A percentile compares a stretch with the other conserved stretches of the same genome.
phyloP scores from a whole-genome alignment of 2,797 vertebrate species.

The Picus viridis region DNA sequence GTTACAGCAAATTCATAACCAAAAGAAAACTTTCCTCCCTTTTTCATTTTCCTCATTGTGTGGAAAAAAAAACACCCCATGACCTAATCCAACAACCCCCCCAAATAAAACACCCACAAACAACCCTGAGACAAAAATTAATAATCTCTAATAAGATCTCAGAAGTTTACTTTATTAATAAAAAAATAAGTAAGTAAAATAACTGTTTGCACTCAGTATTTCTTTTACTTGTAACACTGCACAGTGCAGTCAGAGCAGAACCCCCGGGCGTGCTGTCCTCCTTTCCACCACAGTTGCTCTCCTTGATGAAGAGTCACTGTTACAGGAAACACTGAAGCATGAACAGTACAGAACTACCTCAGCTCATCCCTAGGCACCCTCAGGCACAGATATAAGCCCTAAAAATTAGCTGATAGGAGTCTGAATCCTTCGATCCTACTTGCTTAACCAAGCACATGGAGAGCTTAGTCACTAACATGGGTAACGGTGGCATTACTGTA shows the following conservation, averaged over 20 bases:
- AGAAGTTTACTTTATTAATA: neutral
- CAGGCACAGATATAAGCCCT: neutral
- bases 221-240: neutral
- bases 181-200: neutral
- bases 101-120: neutral
- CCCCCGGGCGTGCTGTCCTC: neutral
- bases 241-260: neutral
- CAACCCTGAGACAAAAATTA: neutral
- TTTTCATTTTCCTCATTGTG: neutral
- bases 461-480: fast-evolving
- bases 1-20: neutral
- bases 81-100: neutral
- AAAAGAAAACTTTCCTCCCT: neutral
- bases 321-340: neutral
- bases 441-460: neutral
- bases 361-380: neutral
- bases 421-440: neutral
- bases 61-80: neutral
- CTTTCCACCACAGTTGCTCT: neutral
- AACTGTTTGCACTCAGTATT: neutral
- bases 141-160: neutral
- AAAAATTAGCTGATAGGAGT: neutral
- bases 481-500: fast-evolving
- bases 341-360: neutral
- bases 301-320: neutral